Evolutionary conservation across 2,797 vertebrate species (phyloP), one percentile per base, ranked within the genome.

Genomic region (Echeneis naucrates): DNA sequence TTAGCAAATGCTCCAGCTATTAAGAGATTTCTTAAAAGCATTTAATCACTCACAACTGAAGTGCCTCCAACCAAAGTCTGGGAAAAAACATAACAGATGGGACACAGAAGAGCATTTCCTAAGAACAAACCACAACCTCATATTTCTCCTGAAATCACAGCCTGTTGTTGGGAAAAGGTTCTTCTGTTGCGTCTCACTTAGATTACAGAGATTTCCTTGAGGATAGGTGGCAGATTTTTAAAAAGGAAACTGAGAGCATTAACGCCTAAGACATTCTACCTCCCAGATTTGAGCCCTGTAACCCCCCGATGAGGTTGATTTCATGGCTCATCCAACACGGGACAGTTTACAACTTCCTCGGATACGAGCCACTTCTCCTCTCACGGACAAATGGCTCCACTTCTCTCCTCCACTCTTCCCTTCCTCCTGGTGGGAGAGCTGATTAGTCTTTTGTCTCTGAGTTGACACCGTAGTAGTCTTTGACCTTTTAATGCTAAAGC

Each of bases 321-420:
- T 89, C 88, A 91, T 26, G 74, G 80, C 78, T 62, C 45, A 30
- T 86, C 77, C 61, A 5, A 68, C 72, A 60, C 27, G n/a, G 68
- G 63, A 58, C n/a, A 70, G 85, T 88, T 89, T 85, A 89, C 69
- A 84, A 81, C 88, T 88, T 89, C 83, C 83, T 78, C 14, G 11
- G 60, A 52, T 33, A 19, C 16, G 11, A 58, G 45, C 51, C 44
- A 19, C 53, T 51, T 44, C 59, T 12, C 12, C 62, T 63, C 13
- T 51, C 10, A 19, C 30, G 47, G 23, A 47, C 56, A 16, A 58
- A 50, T 5, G 68, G 70, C 57, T 65, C 2, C 2, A 33, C 67
- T 74, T 50, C 44, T 52, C 64, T 52, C 21, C n/a, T n/a, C n/a
- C n/a, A n/a, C 50, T 42, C 4, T 23, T 42, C 48, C 59, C 63